Evolutionary conservation across 2,888 invertebrate species (phyloP).

Genomic region (Campoletis raptor): DNA sequence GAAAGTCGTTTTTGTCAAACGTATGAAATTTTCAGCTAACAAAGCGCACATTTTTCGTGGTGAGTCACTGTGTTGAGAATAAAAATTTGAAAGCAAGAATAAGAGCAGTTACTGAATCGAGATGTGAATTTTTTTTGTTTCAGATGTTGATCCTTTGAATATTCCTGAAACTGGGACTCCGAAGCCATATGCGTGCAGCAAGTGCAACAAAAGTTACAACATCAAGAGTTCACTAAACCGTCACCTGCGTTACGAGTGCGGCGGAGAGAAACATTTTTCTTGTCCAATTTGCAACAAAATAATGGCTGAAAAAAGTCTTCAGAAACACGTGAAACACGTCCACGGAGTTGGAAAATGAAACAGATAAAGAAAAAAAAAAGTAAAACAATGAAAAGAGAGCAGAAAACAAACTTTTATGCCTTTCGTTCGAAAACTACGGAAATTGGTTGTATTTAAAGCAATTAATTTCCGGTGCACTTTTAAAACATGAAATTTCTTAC

Average conservation of each 20-base stretch:
- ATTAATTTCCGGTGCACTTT: slow-evolving; percentile 11
- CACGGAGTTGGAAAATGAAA: slow-evolving; percentile 67
- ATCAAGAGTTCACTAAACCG: slow-evolving; percentile 81
- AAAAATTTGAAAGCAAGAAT: background rate
- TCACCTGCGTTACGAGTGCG: slow-evolving; percentile 76
- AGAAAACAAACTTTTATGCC: slow-evolving; percentile 39
- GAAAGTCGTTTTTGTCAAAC: background rate
- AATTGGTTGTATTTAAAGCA: slow-evolving; percentile 18
- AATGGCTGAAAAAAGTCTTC: slow-evolving; percentile 71
- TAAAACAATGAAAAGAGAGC: slow-evolving; percentile 12
- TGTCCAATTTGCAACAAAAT: slow-evolving; percentile 76
- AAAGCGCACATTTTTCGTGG: background rate
- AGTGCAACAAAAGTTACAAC: slow-evolving; percentile 79
- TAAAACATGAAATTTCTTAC: slow-evolving; percentile 3
- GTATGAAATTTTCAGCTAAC: background rate
- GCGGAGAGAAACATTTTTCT: slow-evolving; percentile 73
- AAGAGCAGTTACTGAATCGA: slow-evolving; percentile 72
- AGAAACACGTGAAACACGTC: slow-evolving; percentile 73
- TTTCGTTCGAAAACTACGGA: slow-evolving; percentile 23
- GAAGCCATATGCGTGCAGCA: slow-evolving; percentile 71
- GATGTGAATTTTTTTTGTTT: slow-evolving; percentile 72
- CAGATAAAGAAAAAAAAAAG: background rate
- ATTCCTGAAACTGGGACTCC: slow-evolving; percentile 62
- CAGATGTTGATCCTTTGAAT: slow-evolving; percentile 66
- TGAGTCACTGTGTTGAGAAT: background rate